Base-by-base conservation (phyloP, 2,797 vertebrate species). In the Scolopax bukidnonensis region DNA sequence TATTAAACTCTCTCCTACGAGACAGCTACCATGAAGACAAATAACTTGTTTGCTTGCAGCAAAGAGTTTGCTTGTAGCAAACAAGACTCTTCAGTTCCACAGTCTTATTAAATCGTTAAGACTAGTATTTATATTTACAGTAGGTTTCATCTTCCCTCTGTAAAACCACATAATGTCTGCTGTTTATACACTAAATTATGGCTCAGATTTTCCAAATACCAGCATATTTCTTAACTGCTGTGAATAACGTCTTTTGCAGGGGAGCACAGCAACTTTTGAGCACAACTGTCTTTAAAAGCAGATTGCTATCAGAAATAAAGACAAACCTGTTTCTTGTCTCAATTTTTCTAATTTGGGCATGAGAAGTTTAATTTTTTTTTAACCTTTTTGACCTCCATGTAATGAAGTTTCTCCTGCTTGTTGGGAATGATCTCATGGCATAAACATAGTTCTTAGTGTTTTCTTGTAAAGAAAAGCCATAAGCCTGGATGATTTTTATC, bases 281-380 rank as follows among this genome's bases (percentile, higher is more conserved):
- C 11, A 53, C 41, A 67, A 30, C 13, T 51, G 23, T 17, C 56
- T 50, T 89, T 43, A 73, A 38, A 56, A 93, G 47, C 10, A 71
- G 45, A 51, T 54, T 53, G 64, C 51, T 30, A 51, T 11, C 7
- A 84, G 43, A 92, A 74, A 61, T 64, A 74, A 38, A 73, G 65
- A 68, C 0, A 0, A 89, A 67, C 3, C 5, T 64, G 20, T 25
- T 65, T 54, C 28, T 67, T 59, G 0, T 0, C 10, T 69, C 10
- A 41, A 8, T 14, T 82, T 84, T 76, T 84, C 24, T 38, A 30
- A 60, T 56, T 73, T 68, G n/a, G 27, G 50, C 63, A 77, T 41
- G 12, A 71, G 28, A 20, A 17, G 14, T 28, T 69, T 32, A 15
- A 25, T 1, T 4, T 19, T 27, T 47, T 59, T 82, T 83, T 61